These are phyloP conservation scores for Gallinago jamesoni DNA, from an alignment of 2,113 vertebrate genomes.

Conservation along the genomic window DNA sequence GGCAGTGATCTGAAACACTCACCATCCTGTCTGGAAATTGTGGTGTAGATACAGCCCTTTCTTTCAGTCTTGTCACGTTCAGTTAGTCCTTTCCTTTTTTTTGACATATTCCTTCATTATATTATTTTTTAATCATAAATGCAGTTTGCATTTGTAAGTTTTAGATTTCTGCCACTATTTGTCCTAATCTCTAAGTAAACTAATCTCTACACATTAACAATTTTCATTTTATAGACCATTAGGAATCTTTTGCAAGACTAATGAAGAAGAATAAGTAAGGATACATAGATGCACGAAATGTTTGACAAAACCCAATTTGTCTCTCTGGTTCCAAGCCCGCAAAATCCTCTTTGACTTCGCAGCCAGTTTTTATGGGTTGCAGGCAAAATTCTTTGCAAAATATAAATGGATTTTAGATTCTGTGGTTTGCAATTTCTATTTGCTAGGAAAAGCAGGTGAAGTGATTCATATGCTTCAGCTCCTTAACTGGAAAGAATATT, in stretches of 20 bases:
- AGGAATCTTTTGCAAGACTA: not conserved
- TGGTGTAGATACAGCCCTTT: not conserved
- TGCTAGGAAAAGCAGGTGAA: not conserved
- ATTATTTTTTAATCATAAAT: not conserved
- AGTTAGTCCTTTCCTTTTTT: not conserved
- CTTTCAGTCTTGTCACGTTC: not conserved
- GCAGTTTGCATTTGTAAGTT: not conserved
- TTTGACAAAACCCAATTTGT: not conserved
- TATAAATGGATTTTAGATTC: slow-evolving; percentile 14
- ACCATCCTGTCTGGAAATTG: too few species aligned
- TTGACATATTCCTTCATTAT: not conserved
- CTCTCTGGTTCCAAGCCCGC: not conserved
- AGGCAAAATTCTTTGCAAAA: not conserved
- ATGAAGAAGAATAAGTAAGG: not conserved
- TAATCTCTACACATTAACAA: not conserved
- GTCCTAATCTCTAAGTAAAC: not conserved
- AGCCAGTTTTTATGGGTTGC: not conserved
- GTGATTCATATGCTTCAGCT: not conserved
- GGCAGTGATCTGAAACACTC: not conserved
- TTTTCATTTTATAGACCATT: not conserved
- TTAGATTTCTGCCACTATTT: not conserved
- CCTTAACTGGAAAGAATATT: not conserved
- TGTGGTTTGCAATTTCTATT: not conserved
- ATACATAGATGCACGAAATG: not conserved
- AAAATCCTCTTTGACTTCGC: not conserved